Base-by-base conservation (phyloP, 2,888 invertebrate species). In the Allygus modestus region DNA sequence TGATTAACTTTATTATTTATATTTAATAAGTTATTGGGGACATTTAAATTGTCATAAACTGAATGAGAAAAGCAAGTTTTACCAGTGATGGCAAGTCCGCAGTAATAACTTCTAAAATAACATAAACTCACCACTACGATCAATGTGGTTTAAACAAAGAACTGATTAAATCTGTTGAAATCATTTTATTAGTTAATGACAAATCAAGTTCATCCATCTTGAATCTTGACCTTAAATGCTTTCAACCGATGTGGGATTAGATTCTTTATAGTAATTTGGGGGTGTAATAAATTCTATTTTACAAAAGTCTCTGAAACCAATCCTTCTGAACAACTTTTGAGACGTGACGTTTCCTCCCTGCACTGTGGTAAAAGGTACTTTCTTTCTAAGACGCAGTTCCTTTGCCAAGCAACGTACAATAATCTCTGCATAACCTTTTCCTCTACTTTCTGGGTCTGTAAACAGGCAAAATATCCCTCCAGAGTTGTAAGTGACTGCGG, bases 381-480 rank as follows among this genome's bases (percentile, higher is more conserved):
- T 73, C 23, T 41, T n/a, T 37, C 73, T n/a, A 15, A 23, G 12
- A 23, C 41, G 33, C n/a, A 73, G 9, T 31, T 73, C 73, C 9
- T 41, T 73, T 41, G 73, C 23, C 73, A 73, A 12, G 2, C 73
- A n/a, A 4, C 26, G 20, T 23, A 73, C 73, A 41, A 73, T 37
- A 20, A 73, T 20, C 11, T 43, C 26, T 11, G 37, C 73, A 73
- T 73, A 73, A 31, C 73, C 41, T 43, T 20, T 73, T 20, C 73
- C 73, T 41, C 73, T 37, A 23, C 41, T 37, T 43, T 73, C 73
- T 37, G 73, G 73, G 20, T 73, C 73, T 20, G 73, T 73, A 31
- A 41, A 41, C 11, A 73, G 41, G 41, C 33, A 33, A 73, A 73
- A 73, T 37, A 73, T 73, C 9, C 73, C 73, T 23, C 73, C 73